These are phyloP conservation scores for Enteromius radiatus DNA, from an alignment of 2,797 vertebrate species.

Conservation along the genomic window DNA sequence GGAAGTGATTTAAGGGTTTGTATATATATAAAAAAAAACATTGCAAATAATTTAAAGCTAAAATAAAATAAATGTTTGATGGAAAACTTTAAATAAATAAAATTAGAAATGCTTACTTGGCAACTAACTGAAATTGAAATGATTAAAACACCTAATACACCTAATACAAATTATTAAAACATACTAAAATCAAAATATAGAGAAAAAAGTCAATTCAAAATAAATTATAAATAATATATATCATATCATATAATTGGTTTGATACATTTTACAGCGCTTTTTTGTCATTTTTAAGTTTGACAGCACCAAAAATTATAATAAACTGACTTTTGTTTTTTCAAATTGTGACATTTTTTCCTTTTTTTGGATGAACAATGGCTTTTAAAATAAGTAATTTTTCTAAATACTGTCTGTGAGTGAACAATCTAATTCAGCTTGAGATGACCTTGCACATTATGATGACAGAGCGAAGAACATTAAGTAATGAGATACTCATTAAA, in stretches of 20 bases:
- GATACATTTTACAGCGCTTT: not conserved
- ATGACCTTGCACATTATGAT: slow-evolving; percentile 9
- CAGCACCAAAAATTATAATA: not conserved
- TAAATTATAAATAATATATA: not conserved
- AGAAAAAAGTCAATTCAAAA: not conserved
- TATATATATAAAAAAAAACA: not conserved
- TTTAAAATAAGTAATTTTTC: not conserved
- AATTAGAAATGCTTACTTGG: not conserved
- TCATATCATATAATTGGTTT: not conserved
- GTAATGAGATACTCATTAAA: slow-evolving; percentile 31
- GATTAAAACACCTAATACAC: not conserved
- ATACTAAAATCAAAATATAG: not conserved
- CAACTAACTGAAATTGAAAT: not conserved
- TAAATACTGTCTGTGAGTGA: not conserved
- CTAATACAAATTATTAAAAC: not conserved
- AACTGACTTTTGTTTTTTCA: too few species aligned
- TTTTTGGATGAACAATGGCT: not conserved
- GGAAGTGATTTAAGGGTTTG: not conserved
- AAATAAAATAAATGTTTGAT: not conserved
- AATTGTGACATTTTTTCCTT: not conserved
- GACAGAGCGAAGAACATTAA: not conserved
- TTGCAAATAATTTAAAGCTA: not conserved
- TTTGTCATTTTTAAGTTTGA: not conserved
- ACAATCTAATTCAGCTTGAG: not conserved
- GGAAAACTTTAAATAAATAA: not conserved